Percentiles rank a stretch among this genome's conserved stretches.
These are phyloP conservation scores for Aphelinus certus DNA, from an alignment of 1,140 invertebrate species.

Conservation along the genomic window DNA sequence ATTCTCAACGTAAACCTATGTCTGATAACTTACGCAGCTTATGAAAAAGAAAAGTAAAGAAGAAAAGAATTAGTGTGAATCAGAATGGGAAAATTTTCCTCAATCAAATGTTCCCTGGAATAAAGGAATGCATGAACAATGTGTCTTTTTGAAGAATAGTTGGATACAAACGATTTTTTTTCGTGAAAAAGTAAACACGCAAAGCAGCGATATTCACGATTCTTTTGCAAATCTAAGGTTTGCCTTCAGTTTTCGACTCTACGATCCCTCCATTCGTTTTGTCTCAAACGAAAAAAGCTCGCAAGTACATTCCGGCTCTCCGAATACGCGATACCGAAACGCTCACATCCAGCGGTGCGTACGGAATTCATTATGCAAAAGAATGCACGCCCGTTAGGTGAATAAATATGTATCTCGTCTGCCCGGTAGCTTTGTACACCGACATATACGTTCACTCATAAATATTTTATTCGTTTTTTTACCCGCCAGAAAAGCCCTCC, in stretches of 20 bases:
- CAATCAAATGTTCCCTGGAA: too few species aligned
- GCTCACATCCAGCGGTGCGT: constrained; percentile 27
- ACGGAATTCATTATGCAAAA: constrained; percentile 51
- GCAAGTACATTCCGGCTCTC: background rate
- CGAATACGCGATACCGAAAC: constrained; percentile 15
- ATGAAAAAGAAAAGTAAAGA: too few species aligned
- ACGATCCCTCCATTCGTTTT: background rate
- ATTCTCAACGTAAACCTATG: too few species aligned
- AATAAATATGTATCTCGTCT: constrained; percentile 53
- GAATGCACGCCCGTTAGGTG: constrained; percentile 47
- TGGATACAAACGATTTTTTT: too few species aligned
- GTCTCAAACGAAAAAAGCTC: constrained; percentile 14
- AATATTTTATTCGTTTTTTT: constrained; percentile 49
- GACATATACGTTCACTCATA: constrained; percentile 43
- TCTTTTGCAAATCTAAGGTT: constrained; percentile 15
- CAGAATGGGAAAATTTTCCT: too few species aligned
- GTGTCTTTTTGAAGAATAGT: too few species aligned
- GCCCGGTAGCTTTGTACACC: constrained; percentile 23
- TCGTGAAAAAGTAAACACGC: constrained; percentile 1
- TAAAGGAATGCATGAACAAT: too few species aligned
- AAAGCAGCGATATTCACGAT: background rate
- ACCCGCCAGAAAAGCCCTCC: background rate
- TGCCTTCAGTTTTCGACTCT: background rate
- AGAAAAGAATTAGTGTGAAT: too few species aligned
- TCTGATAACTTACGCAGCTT: too few species aligned